Evolutionary conservation across 2,888 invertebrate genomes (phyloP), one percentile per base, ranked within the genome.

Genomic region (Drosophila histrio): DNA sequence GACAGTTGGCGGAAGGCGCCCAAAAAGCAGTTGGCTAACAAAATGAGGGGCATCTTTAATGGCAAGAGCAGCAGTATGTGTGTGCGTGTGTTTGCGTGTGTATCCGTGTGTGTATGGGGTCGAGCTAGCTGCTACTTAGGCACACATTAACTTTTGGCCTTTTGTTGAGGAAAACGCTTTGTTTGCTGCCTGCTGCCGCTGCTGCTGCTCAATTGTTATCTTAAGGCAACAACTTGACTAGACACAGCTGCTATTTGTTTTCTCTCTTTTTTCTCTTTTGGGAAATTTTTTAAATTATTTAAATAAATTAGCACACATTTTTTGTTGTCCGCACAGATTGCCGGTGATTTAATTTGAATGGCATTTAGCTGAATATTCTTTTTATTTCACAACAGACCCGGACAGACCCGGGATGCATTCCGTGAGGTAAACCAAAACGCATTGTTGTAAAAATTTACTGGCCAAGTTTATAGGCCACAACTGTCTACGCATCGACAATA

Each of bases 81-180:
- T 28, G 57, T 60, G 38, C 34, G 41, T 36, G 32, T 47, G 26
- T 38, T 19, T 57, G 36, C 4, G 53, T 44, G 39, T 53, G 28
- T 32, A 28, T 56, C 28, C 32, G 24, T 57, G 30, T 13, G 38
- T 46, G 26, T 26, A 15, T 28, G 53, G 43, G 67, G 62, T 71
- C 68, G 63, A 54, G 68, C 52, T 54, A 36, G 28, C 70, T 77
- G 77, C 85, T 79, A 78, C 85, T 84, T 84, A 87, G 79, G 79
- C 64, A 69, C 82, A 79, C 84, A 84, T 87, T 84, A 87, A 84
- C 84, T 87, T 84, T 84, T 84, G 87, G 76, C 87, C 87, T 73
- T 84, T 84, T 84, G 77, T 79, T 57, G 50, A 52, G 66, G 44
- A 57, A 43, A 70, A 71, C 75, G 69, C 81, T 81, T 79, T 84